A percentile compares a stretch with the other conserved stretches of the same genome.
Evolutionary conservation across 2,797 vertebrate genomes (phyloP).

Genomic region (Lutjanus campechanus): DNA sequence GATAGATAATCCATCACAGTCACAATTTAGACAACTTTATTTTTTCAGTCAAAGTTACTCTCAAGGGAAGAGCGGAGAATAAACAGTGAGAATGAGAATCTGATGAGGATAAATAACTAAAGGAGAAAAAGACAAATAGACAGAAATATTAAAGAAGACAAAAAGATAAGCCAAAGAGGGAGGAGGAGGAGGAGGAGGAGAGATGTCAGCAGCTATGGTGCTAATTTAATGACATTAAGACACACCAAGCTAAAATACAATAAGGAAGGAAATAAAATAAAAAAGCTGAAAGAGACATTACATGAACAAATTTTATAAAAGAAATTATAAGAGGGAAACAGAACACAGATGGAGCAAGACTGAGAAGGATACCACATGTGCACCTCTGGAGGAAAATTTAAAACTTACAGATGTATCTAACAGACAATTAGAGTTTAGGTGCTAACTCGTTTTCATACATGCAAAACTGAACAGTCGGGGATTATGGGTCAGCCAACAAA

Average conservation of each 20-base stretch:
- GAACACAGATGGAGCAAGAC: no score
- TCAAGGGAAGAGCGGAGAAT: slow-evolving; percentile 4
- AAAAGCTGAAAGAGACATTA: neutral
- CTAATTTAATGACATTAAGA: neutral
- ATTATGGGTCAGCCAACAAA: no score
- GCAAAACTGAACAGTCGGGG: no score
- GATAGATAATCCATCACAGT: slow-evolving; percentile 16
- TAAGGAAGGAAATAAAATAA: slow-evolving; percentile 1
- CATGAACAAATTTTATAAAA: neutral
- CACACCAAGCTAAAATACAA: neutral
- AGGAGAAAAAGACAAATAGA: slow-evolving; percentile 23
- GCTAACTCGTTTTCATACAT: no score
- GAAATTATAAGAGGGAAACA: neutral
- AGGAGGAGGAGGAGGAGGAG: neutral
- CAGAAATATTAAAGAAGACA: neutral
- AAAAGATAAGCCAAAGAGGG: neutral
- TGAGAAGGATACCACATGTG: neutral
- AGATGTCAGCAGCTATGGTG: neutral
- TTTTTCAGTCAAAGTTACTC: slow-evolving; percentile 22
- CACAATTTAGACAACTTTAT: slow-evolving; percentile 7
- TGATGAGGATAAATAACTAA: slow-evolving; percentile 29
- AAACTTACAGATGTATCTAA: neutral
- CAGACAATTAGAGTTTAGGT: neutral
- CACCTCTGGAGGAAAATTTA: neutral
- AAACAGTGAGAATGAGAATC: neutral